Evolutionary conservation across 2,888 invertebrate genomes (phyloP), one percentile per base, ranked within the genome.

Genomic region (Itoplectis maculator): DNA sequence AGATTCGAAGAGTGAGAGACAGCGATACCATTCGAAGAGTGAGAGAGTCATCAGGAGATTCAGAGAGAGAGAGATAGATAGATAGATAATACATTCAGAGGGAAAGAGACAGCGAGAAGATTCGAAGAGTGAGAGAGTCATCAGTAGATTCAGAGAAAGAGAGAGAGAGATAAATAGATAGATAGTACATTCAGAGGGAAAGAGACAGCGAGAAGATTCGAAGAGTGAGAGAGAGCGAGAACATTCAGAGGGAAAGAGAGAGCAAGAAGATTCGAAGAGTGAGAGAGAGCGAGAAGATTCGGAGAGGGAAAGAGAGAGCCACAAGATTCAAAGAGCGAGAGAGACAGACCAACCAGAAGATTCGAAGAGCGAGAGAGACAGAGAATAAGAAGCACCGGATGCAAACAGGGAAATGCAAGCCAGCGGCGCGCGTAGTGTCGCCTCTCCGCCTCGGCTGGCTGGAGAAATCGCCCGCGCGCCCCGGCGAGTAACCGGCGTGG

Each of bases 351-450:
- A 51, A 61, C n/a, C n/a, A n/a, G 80, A 63, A 79, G 61, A 56
- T 40, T n/a, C n/a, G 13, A 23, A 78, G 59, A 49, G 70, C 45
- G 63, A 42, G 68, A n/a, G n/a, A n/a, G n/a, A n/a, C n/a, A n/a
- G n/a, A n/a, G n/a, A n/a, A n/a, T 72, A 45, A 56, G 54, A 73
- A 81, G 65, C 45, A 47, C 54, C 65, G 83, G 78, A 83, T 74
- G 78, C 49, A 68, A 66, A 79, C 23, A 72, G 49, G 65, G 56
- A 76, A 63, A 70, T 56, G 75, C 65, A 66, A 81, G 49, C 75
- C 56, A 56, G 69, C 61, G 51, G 47, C 29, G 29, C 61, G 66
- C 59, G 59, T 79, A 51, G 49, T 18, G 40, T 51, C 79, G 20
- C 29, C 29, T 5, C 29, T 29, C 54, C 42, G 68, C 49, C 70